Conservation (phyloP, 2,797 vertebrate species). For the Sarcophilus harrisii region DNA sequence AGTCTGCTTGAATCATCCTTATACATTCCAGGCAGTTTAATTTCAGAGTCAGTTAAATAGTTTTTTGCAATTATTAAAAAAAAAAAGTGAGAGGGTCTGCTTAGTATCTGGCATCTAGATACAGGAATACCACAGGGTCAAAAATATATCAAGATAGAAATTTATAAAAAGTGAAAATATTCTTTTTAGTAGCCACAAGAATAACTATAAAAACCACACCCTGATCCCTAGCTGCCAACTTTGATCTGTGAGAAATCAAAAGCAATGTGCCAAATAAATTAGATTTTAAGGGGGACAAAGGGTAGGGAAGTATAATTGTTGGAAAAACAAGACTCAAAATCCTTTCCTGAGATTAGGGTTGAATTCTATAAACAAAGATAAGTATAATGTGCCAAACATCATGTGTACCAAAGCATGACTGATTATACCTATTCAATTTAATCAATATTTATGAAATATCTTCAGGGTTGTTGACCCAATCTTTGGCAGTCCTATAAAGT, state of each 20-base stretch:
- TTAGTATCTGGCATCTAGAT: constrained; percentile 53
- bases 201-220: constrained; percentile 71
- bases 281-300: not conserved
- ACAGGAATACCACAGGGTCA: constrained; percentile 48
- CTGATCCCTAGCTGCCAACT: constrained; percentile 74
- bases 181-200: constrained; percentile 54
- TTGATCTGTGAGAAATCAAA: constrained; percentile 63
- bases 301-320: constrained; percentile 7
- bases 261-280: constrained; percentile 24
- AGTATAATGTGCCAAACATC: not conserved
- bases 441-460: not conserved
- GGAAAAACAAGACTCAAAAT: constrained; percentile 37
- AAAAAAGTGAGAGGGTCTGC: constrained; percentile 43
- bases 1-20: constrained; percentile 70
- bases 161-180: constrained; percentile 55
- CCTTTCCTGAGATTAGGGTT: not conserved
- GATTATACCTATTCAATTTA: not conserved
- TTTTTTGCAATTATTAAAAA: constrained; percentile 54
- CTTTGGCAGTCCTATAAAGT: constrained; percentile 3
- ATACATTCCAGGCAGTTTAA: constrained; percentile 54
- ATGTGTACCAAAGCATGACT: not conserved
- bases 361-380: not conserved
- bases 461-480: not conserved
- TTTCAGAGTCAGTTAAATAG: constrained; percentile 57
- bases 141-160: constrained; percentile 63